A percentile compares a stretch with the other conserved stretches of the same genome.
phyloP scores from a whole-genome alignment of 1,140 invertebrate species.

The Pygmarrhopalites habei region DNA sequence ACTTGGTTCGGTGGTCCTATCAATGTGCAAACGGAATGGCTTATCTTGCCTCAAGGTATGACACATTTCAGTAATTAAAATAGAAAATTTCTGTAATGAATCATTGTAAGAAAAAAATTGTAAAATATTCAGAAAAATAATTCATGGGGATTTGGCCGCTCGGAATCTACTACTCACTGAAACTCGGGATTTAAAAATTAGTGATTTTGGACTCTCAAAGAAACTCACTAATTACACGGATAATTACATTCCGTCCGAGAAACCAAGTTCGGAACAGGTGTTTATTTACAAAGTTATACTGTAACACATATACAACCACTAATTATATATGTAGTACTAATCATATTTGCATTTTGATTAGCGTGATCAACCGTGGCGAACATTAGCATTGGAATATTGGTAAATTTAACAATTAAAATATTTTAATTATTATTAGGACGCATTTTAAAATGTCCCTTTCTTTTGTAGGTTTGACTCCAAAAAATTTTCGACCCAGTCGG shows the following conservation, averaged over 20 bases:
- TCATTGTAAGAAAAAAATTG: too few species aligned
- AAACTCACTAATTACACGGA: background rate
- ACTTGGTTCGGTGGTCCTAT: constrained; percentile 32
- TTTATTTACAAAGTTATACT: background rate
- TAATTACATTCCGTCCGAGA: background rate
- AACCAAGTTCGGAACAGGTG: background rate
- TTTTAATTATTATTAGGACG: background rate
- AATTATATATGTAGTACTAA: background rate
- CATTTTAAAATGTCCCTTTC: background rate
- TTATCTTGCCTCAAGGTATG: constrained; percentile 36
- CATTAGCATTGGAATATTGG: background rate
- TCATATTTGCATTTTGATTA: background rate
- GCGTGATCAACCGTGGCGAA: background rate
- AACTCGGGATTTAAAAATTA: constrained; percentile 13
- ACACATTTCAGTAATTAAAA: background rate
- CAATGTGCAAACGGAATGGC: constrained; percentile 38
- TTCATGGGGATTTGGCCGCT: constrained; percentile 24
- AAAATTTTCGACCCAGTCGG: constrained; percentile 46
- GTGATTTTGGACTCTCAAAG: constrained; percentile 14
- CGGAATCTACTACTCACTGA: constrained; percentile 17
- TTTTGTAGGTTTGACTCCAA: constrained; percentile 43
- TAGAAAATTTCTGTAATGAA: too few species aligned
- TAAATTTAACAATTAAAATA: constrained; percentile 2
- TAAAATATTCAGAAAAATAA: constrained; percentile 13
- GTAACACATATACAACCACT: background rate